Evolutionary conservation across 2,113 vertebrate genomes (phyloP), one percentile per base, ranked within the genome.

Genomic region (Paramisgurnus dabryanus): DNA sequence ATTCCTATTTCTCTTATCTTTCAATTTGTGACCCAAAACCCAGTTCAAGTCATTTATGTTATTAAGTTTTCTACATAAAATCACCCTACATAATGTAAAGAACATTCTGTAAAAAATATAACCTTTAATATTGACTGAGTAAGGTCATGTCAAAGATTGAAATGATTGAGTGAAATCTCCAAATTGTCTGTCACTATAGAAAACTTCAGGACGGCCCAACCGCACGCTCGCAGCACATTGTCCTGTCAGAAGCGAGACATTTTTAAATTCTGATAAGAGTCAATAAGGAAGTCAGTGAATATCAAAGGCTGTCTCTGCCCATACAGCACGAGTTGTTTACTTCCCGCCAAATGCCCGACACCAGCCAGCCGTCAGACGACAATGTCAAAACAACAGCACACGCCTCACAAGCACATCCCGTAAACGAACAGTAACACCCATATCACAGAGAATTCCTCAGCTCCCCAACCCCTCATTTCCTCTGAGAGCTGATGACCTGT

Each of bases 341-440:
- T 91, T 91, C 88, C 82, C 87, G 82, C 60, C 78, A 41, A 86
- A 83, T 79, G 87, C 89, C 90, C 91, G 90, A 92, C 91, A 92
- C 90, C 89, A 89, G 88, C 85, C 71, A 78, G 67, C 88, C 90
- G 83, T 82, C 83, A 80, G 78, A 91, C 90, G 88, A 39, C 90
- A 89, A 88, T 84, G 86, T 88, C 92, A 91, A 92, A 93, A 93
- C 93, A 91, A 92, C 87, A 91, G 90, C 87, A 82, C 80, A 81
- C 78, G 83, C 85, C 85, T 82, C 50, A 87, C 89, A 90, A 88
- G 88, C 90, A 91, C 91, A 90, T 93, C 91, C 90, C 82, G 88
- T 93, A 90, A 93, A 92, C 84, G 53, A 80, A 80, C 82, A 82
- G 76, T 79, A 88, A 84, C 83, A 85, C 85, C 78, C 82, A 86